Evolutionary conservation across 2,797 vertebrate genomes (phyloP).

Genomic region (Synanceia verrucosa): DNA sequence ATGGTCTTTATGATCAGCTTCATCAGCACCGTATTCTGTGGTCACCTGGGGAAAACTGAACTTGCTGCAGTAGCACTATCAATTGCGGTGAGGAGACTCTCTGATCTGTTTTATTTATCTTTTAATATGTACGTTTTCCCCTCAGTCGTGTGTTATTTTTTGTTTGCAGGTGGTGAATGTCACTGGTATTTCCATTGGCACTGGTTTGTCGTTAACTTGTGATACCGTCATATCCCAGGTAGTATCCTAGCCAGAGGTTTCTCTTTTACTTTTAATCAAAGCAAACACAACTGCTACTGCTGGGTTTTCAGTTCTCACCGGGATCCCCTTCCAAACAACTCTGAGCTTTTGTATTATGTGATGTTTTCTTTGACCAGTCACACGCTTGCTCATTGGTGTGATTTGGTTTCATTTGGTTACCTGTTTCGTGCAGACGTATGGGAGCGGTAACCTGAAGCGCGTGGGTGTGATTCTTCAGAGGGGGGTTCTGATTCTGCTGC

Average conservation of each 20-base stretch:
- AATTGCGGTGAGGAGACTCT: conserved; percentile 78
- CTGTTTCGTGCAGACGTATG: conserved; percentile 81
- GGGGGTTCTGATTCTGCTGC: conserved; percentile 86
- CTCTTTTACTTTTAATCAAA: conserved; percentile 26
- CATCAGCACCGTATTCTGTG: conserved; percentile 90
- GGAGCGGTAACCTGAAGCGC: no score
- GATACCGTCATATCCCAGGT: conserved; percentile 94
- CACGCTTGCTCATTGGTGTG: neutral
- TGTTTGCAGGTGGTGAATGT: conserved; percentile 87
- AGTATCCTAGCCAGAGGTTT: conserved; percentile 7
- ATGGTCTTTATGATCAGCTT: conserved; percentile 86
- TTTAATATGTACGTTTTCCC: neutral
- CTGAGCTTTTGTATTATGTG: conserved; percentile 42
- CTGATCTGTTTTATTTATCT: neutral
- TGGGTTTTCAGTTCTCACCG: conserved; percentile 44
- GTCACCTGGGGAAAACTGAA: conserved; percentile 88
- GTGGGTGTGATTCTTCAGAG: no score
- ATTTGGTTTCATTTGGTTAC: conserved; percentile 5
- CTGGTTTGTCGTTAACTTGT: conserved; percentile 87
- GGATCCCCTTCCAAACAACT: conserved; percentile 26
- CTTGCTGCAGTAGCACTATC: conserved; percentile 86
- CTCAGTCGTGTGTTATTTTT: neutral
- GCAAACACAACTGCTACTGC: conserved; percentile 11
- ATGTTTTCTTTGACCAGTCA: conserved; percentile 39
- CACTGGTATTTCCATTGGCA: conserved; percentile 86